Percentiles rank a stretch among this genome's conserved stretches.
phyloP scores from a whole-genome alignment of 2,888 invertebrate genomes.

The Ceraclea dissimilis region DNA sequence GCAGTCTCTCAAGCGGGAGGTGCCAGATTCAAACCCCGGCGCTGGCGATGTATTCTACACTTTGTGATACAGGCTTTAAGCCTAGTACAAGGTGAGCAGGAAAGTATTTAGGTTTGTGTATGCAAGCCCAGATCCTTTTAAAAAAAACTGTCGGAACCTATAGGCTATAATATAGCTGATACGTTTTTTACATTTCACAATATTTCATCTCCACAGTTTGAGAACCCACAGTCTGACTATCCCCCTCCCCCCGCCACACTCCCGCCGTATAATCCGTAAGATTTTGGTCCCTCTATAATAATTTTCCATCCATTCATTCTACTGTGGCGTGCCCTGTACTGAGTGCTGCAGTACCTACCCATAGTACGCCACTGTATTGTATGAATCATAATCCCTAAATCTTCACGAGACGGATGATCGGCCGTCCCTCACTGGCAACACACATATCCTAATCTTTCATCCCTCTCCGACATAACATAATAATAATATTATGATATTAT shows the following conservation, averaged over 20 bases:
- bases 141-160: too few relatives aligned
- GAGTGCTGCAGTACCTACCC: background rate
- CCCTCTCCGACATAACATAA: conserved; percentile 35
- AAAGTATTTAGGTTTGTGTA: too few relatives aligned
- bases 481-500: background rate
- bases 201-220: too few relatives aligned
- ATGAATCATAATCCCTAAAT: conserved; percentile 52
- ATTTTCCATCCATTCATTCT: conserved; percentile 50
- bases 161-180: too few relatives aligned
- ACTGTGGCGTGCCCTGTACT: conserved; percentile 27
- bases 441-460: conserved; percentile 30
- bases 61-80: too few relatives aligned
- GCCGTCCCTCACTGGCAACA: conserved; percentile 35
- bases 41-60: too few relatives aligned
- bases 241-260: conserved; percentile 6
- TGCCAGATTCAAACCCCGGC: too few relatives aligned
- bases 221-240: conserved; percentile 10
- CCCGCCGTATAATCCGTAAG: conserved; percentile 27
- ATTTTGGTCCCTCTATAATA: conserved; percentile 43
- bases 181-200: too few relatives aligned
- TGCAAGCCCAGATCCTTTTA: too few relatives aligned
- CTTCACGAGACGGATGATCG: conserved; percentile 30
- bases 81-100: too few relatives aligned
- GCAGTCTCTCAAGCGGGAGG: too few relatives aligned
- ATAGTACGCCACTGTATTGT: conserved; percentile 35